phyloP scores from a whole-genome alignment of 2,797 vertebrate genomes.

The Diplodus sargus region DNA sequence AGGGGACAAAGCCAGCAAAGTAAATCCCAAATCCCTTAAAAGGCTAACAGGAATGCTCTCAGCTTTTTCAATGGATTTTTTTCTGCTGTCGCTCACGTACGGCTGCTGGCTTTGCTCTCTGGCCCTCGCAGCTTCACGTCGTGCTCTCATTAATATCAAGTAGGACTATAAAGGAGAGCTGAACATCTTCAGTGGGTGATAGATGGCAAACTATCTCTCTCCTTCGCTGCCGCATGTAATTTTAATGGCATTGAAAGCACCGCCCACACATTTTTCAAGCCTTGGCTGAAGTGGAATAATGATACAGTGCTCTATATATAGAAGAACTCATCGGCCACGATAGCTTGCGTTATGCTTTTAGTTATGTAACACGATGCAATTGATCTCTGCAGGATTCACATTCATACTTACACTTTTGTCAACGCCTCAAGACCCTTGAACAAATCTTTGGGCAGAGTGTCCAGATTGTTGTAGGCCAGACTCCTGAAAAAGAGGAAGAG shows the following conservation, averaged over 20 bases:
- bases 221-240: conserved; percentile 59
- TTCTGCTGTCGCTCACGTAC: conserved; percentile 1
- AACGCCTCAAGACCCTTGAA: conserved; percentile 97
- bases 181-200: conserved; percentile 54
- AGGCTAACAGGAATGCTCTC: not conserved
- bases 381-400: conserved; percentile 9
- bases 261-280: conserved; percentile 75
- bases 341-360: conserved; percentile 4
- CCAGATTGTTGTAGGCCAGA: conserved; percentile 96
- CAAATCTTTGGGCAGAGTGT: conserved; percentile 95
- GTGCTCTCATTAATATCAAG: conserved; percentile 48
- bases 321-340: conserved; percentile 46
- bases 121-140: conserved; percentile 26
- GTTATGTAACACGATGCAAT: conserved; percentile 26
- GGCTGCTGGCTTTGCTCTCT: conserved; percentile 27
- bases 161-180: conserved; percentile 15
- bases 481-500: conserved; percentile 85
- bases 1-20: conserved; percentile 27
- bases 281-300: conserved; percentile 66
- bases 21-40: conserved; percentile 3
- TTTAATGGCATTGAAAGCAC: conserved; percentile 75
- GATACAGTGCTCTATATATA: conserved; percentile 71
- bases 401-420: conserved; percentile 95
- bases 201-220: conserved; percentile 52
- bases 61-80: conserved; percentile 22